These are phyloP conservation scores for Drosophila kanapiae DNA, from an alignment of 1,140 invertebrate species.

Conservation along the genomic window DNA sequence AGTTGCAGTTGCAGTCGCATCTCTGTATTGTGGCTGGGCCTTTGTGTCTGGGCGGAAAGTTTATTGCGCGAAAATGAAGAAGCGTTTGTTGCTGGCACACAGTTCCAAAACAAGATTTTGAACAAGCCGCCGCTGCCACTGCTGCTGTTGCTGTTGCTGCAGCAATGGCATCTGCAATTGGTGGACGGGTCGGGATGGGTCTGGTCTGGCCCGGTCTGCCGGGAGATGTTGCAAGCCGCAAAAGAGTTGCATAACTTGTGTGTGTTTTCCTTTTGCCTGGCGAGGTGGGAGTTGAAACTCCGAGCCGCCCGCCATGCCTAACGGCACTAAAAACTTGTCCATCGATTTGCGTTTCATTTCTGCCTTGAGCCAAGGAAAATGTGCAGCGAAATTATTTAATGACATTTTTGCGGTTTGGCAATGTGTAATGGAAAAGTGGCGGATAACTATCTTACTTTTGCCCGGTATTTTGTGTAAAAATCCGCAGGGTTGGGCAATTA, in stretches of 20 bases:
- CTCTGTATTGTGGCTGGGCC: conserved; percentile 19
- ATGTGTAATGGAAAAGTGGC: conserved; percentile 39
- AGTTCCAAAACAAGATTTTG: conserved; percentile 77
- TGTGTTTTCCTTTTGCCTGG: conserved; percentile 59
- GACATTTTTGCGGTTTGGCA: conserved; percentile 65
- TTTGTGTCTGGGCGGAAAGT: conserved; percentile 66
- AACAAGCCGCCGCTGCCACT: conserved; percentile 36
- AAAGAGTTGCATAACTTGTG: conserved; percentile 75
- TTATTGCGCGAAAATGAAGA: conserved; percentile 78
- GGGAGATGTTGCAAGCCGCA: conserved; percentile 73
- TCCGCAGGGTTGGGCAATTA: conserved; percentile 2
- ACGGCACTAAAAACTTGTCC: conserved; percentile 53
- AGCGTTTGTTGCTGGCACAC: conserved; percentile 69
- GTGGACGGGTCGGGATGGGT: conserved; percentile 40
- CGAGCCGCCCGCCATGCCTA: conserved; percentile 35
- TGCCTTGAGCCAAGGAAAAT: conserved; percentile 30
- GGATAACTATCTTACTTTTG: conserved; percentile 26
- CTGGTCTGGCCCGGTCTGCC: conserved; percentile 18
- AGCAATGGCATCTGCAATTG: conserved; percentile 48
- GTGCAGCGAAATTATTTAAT: conserved; percentile 61
- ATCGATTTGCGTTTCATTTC: conserved; percentile 72
- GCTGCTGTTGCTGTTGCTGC: conserved; percentile 17
- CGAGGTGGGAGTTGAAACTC: conserved; percentile 65
- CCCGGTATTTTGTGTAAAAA: conserved; percentile 22
- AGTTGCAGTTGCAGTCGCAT: conserved; percentile 12